Evolutionary conservation across 2,888 invertebrate species (phyloP).

Genomic region (Latrodectus elegans): DNA sequence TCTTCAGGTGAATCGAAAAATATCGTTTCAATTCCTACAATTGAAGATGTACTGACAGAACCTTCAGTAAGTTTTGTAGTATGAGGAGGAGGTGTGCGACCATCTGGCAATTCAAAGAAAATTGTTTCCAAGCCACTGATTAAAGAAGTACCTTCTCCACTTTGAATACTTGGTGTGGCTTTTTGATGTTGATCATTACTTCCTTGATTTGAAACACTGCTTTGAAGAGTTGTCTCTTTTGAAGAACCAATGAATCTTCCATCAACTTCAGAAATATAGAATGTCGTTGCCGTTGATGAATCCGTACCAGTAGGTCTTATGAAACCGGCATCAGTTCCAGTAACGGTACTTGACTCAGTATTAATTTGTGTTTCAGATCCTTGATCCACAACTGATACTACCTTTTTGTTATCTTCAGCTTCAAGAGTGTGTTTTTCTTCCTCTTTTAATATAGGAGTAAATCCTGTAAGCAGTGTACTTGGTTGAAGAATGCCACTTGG

Average conservation of each 20-base stretch:
- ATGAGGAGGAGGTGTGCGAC: slow-evolving; percentile 49
- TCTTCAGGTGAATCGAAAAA: slow-evolving; percentile 67
- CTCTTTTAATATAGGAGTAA: slow-evolving; percentile 51
- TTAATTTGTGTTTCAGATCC: not conserved
- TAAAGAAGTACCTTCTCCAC: slow-evolving; percentile 57
- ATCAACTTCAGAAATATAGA: slow-evolving; percentile 39
- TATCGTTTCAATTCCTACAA: slow-evolving; percentile 61
- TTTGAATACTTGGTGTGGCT: slow-evolving; percentile 41
- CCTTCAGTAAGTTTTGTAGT: slow-evolving; percentile 41
- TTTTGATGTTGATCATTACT: slow-evolving; percentile 16
- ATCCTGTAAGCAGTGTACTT: slow-evolving; percentile 58
- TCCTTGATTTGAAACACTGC: slow-evolving; percentile 35
- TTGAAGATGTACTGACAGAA: slow-evolving; percentile 51
- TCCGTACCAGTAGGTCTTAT: slow-evolving; percentile 38
- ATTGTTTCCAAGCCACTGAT: slow-evolving; percentile 69
- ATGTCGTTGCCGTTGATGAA: slow-evolving; percentile 13
- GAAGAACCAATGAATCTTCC: slow-evolving; percentile 37
- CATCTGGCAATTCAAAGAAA: slow-evolving; percentile 67
- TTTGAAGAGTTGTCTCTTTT: slow-evolving; percentile 17
- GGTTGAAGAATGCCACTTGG: slow-evolving; percentile 30
- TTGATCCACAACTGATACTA: not conserved
- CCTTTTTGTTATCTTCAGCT: slow-evolving; percentile 3
- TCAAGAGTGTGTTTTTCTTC: slow-evolving; percentile 13
- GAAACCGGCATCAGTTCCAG: slow-evolving; percentile 58
- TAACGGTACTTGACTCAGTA: slow-evolving; percentile 32